phyloP scores from a whole-genome alignment of 1,140 invertebrate species.

The Heterodera carotae region DNA sequence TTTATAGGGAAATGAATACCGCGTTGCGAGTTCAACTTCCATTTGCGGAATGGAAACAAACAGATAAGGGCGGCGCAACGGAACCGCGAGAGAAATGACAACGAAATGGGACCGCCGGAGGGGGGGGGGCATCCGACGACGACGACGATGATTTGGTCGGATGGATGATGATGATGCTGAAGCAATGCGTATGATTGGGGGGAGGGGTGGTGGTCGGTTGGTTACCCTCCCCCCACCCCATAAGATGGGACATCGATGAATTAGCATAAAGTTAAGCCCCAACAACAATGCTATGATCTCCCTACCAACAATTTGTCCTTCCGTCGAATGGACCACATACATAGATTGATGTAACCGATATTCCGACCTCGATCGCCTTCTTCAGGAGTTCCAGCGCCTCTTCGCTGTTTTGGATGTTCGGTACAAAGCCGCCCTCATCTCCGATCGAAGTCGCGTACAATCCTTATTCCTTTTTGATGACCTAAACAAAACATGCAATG shows the following conservation, averaged over 20 bases:
- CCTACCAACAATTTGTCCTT: no score
- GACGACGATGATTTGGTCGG: neutral
- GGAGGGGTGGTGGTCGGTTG: neutral
- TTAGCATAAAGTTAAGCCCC: no score
- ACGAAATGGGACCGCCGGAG: neutral
- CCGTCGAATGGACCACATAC: no score
- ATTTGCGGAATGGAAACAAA: neutral
- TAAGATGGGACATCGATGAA: no score
- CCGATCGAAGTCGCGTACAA: constrained; percentile 94
- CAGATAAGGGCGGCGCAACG: neutral
- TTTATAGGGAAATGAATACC: neutral
- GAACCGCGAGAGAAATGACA: neutral
- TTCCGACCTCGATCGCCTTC: constrained; percentile 80
- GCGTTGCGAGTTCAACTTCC: no score
- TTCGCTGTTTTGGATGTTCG: constrained; percentile 94
- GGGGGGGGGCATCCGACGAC: neutral
- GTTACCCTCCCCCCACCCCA: no score
- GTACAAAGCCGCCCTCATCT: constrained; percentile 98
- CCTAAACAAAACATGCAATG: constrained; percentile 72
- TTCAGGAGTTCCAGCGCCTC: constrained; percentile 84
- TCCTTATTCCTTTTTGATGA: constrained; percentile 88
- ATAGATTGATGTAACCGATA: no score
- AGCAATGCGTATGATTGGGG: no score
- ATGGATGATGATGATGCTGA: neutral
- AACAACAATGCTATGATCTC: no score